Percentiles rank a stretch among this genome's conserved stretches.
Evolutionary conservation across 2,113 vertebrate genomes (phyloP).

Genomic region (Antechinus stuartii): DNA sequence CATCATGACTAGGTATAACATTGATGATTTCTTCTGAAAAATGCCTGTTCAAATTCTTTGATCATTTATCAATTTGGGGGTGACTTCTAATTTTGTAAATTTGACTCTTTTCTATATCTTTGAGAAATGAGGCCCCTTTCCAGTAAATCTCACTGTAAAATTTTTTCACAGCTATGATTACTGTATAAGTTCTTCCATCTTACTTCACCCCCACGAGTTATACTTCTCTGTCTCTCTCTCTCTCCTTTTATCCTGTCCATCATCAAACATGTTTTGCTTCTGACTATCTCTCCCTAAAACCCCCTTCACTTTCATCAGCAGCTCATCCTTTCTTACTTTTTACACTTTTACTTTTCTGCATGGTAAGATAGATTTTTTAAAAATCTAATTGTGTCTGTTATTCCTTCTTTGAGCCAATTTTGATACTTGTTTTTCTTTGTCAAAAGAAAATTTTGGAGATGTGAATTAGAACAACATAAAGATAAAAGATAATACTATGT

Average conservation of each 20-base stretch:
- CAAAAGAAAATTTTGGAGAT: neutral
- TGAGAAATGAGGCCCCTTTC: neutral
- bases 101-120: neutral
- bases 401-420: no score
- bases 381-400: no score
- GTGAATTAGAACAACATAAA: neutral
- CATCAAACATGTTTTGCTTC: neutral
- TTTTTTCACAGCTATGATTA: neutral
- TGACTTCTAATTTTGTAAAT: neutral
- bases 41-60: neutral
- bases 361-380: neutral
- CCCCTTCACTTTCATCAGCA: neutral
- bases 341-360: neutral
- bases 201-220: neutral
- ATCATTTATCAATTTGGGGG: neutral
- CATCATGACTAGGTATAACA: neutral
- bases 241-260: neutral
- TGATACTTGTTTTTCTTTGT: neutral
- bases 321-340: neutral
- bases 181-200: neutral
- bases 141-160: neutral
- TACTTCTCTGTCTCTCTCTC: no score
- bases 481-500: neutral
- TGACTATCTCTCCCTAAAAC: neutral
- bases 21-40: neutral